Evolutionary conservation across 2,113 vertebrate species (phyloP).

Genomic region (Gallinago paraguaiae): DNA sequence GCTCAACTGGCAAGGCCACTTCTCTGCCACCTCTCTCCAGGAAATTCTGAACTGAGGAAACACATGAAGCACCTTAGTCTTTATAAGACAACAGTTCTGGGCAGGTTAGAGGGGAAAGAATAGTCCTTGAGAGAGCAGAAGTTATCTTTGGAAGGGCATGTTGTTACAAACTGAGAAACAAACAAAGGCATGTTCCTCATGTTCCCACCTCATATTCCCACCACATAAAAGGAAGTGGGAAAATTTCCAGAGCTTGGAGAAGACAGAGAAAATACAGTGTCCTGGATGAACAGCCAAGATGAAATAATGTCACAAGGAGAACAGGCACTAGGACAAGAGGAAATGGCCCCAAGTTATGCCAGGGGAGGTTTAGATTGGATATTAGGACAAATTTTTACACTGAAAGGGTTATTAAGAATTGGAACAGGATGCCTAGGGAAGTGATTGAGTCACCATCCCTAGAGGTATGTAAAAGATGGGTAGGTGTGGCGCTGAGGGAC

Average conservation of each 20-base stretch:
- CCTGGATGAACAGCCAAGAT: background rate
- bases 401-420: too few relatives aligned
- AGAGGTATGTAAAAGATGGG: too few relatives aligned
- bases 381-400: too few relatives aligned
- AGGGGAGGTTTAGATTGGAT: too few relatives aligned
- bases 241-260: background rate
- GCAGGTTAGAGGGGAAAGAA: background rate
- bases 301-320: background rate
- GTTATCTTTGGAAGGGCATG: background rate
- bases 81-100: background rate
- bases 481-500: too few relatives aligned
- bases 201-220: background rate
- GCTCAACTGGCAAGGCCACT: background rate
- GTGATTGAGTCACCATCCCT: too few relatives aligned
- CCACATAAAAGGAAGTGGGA: background rate
- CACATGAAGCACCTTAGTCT: background rate
- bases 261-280: background rate
- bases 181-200: background rate
- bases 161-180: background rate
- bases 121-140: background rate
- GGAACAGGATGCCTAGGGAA: too few relatives aligned
- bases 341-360: too few relatives aligned
- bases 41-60: background rate
- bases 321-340: too few relatives aligned
- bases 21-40: background rate